Evolutionary conservation across 1,140 invertebrate species (phyloP), one percentile per base, ranked within the genome.

Genomic region (Lordiphosa clarofinis): DNA sequence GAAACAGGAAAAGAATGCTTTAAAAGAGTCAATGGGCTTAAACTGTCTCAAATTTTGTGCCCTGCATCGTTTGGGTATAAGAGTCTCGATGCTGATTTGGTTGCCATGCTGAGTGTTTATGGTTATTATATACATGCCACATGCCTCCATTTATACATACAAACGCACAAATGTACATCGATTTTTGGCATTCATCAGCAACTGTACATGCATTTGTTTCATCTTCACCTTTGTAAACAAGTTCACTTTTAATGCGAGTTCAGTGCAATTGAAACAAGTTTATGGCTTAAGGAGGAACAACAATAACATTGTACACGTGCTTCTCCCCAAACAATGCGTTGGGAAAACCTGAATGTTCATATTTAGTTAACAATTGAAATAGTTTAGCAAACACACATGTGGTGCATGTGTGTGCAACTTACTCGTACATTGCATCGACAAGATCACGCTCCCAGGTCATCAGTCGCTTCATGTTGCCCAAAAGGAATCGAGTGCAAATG

Each of bases 381-480:
- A 70, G 55, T 62, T 74, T 74, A 73, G 55, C 50, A 60, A 46
- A 55, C 19, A 71, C 69, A 55, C 38, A 19, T 19, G 19, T 19
- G 19, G 19, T 19, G 19, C 19, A 19, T 19, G 19, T 19, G 53
- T 62, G 24, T 44, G 21, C 15, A 56, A 88, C 86, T 88, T 86
- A 88, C 86, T 79, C 86, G 62, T 88, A 88, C 86, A 88, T 88
- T 42, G 86, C 86, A 84, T 88, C 86, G 55, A 88, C 86, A 31
- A 88, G 76, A 84, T 88, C 86, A 35, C 86, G 86, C 63, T 88
- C 86, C 86, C 86, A 88, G 58, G 86, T 88, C 76, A 87, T 79
- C 53, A 88, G 54, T 47, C 86, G 86, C 73, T 88, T 88, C 86
- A 88, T 88, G 39, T 66, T 86, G 75, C 12, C 55, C 60, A 39